phyloP scores from a whole-genome alignment of 2,888 invertebrate genomes.

The Pristionchus exspectatus region DNA sequence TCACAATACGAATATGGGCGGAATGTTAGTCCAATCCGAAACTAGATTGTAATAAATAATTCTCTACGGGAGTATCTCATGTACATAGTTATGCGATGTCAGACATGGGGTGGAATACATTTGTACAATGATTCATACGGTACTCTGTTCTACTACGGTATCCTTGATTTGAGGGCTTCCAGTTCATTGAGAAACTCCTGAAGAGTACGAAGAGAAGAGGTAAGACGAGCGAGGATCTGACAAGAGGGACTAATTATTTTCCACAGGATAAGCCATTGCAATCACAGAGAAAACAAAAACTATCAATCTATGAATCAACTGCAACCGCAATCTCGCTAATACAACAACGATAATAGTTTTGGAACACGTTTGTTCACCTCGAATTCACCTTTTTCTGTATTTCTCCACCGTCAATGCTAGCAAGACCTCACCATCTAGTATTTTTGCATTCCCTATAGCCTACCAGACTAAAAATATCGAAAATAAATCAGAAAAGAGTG shows the following conservation, averaged over 20 bases:
- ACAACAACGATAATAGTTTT: too few relatives aligned
- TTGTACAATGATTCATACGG: conserved; percentile 18
- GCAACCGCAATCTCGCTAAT: neutral
- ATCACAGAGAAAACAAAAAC: neutral
- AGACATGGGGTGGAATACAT: neutral
- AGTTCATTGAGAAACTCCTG: conserved; percentile 47
- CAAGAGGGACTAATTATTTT: neutral
- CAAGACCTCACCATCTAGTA: too few relatives aligned
- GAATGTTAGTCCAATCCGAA: conserved; percentile 43
- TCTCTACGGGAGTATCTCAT: neutral
- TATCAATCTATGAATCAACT: neutral
- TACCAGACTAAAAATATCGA: too few relatives aligned
- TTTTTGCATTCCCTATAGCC: too few relatives aligned
- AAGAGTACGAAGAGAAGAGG: conserved; percentile 14
- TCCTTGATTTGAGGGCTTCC: conserved; percentile 45
- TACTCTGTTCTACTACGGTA: neutral
- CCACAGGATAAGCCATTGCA: neutral
- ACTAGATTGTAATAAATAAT: neutral
- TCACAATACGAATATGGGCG: neutral
- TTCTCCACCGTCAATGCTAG: too few relatives aligned
- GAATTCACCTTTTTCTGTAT: too few relatives aligned
- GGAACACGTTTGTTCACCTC: too few relatives aligned
- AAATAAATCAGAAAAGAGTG: neutral
- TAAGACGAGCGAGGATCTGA: conserved; percentile 30
- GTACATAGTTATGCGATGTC: conserved; percentile 16